Evolutionary conservation across 2,113 vertebrate genomes (phyloP).

Genomic region (Octodon degus): DNA sequence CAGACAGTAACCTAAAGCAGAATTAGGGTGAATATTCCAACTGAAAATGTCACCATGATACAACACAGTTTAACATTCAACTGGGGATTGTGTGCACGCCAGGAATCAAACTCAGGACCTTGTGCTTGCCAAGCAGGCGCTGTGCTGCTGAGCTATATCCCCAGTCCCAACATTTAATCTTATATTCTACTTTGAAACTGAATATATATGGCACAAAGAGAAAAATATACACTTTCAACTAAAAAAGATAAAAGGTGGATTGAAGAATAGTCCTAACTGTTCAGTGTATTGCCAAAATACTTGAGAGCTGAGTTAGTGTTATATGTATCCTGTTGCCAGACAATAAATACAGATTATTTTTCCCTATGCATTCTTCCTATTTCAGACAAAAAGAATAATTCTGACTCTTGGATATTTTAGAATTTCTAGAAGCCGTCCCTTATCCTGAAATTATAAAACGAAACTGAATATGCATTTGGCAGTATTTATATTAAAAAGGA

Average conservation of each 20-base stretch:
- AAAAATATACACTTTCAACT: not conserved
- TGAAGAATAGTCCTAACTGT: not conserved
- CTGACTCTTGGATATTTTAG: not conserved
- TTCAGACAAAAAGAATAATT: slow-evolving; percentile 28
- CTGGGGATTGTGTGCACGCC: too few species aligned
- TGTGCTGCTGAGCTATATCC: too few species aligned
- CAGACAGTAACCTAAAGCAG: not conserved
- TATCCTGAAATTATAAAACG: slow-evolving; percentile 43
- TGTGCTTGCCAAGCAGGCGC: too few species aligned
- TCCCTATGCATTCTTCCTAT: not conserved
- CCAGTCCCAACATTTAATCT: not conserved
- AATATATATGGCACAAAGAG: slow-evolving; percentile 8
- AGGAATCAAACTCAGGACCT: too few species aligned
- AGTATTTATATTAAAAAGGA: not conserved
- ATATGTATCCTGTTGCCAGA: not conserved
- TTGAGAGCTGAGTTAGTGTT: not conserved
- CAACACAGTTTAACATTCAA: not conserved
- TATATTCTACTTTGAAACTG: not conserved
- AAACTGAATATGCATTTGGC: slow-evolving; percentile 7
- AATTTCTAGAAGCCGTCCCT: slow-evolving; percentile 5
- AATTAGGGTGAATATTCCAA: not conserved
- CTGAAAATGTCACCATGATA: not conserved
- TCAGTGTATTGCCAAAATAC: not conserved
- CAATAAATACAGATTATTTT: not conserved
- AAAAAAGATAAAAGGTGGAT: not conserved